A percentile compares a stretch with the other conserved stretches of the same genome.
Conservation (phyloP, 92 coral and sea anemone species). For the Siderastrea siderea region DNA sequence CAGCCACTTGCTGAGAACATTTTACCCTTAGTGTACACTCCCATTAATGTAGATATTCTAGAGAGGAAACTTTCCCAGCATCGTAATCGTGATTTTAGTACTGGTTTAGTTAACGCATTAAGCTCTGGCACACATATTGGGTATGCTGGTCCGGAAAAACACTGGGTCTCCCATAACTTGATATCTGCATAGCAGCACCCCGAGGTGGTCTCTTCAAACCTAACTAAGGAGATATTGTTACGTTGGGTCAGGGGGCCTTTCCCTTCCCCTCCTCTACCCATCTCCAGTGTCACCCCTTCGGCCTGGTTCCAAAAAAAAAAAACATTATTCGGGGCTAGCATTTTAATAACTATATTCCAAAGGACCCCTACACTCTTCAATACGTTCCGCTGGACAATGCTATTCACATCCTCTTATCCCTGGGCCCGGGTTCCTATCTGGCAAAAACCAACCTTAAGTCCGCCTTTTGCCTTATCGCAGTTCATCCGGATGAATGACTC, state of each 20-base stretch:
- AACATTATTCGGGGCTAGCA: neutral
- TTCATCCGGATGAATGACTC: no score
- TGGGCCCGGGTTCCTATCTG: no score
- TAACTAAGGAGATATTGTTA: neutral
- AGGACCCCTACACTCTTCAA: slow-evolving; percentile 15
- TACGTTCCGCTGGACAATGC: slow-evolving; percentile 1
- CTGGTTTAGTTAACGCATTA: neutral
- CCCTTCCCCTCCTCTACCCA: neutral
- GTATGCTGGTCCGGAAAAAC: neutral
- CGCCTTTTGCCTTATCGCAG: no score
- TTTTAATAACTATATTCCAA: neutral
- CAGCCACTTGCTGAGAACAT: neutral
- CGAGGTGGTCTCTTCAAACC: neutral
- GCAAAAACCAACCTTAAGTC: no score
- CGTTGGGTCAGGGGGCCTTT: no score
- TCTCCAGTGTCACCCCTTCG: slow-evolving; percentile 6
- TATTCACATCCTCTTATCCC: neutral
- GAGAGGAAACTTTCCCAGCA: neutral
- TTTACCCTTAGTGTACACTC: neutral
- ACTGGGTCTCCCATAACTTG: neutral
- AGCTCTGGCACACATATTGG: neutral
- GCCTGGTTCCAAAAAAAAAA: neutral
- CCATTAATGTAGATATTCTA: neutral
- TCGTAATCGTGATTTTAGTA: neutral
- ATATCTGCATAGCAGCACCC: neutral